Conservation (phyloP, 2,797 vertebrate species). For the Chelon labrosus region DNA sequence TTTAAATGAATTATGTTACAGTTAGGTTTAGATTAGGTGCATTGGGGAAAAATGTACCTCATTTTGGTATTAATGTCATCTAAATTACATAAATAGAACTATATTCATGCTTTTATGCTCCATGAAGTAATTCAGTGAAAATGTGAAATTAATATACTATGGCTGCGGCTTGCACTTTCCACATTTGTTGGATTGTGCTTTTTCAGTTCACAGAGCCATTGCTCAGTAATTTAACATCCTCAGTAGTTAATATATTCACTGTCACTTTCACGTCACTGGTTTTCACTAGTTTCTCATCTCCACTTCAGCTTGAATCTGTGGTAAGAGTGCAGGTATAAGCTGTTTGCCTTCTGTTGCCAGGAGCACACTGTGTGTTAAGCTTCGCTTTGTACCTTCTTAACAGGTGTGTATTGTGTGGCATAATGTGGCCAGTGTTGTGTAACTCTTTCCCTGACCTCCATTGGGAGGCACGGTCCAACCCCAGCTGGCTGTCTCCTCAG, state of each 20-base stretch:
- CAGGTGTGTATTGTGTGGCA: slow-evolving; percentile 47
- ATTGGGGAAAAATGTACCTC: neutral
- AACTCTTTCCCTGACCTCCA: slow-evolving; percentile 56
- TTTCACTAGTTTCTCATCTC: neutral
- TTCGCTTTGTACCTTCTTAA: neutral
- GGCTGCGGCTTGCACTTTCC: neutral
- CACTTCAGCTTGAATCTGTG: neutral
- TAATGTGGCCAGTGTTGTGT: slow-evolving; percentile 45
- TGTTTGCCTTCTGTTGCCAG: slow-evolving; percentile 1
- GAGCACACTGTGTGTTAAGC: slow-evolving; percentile 17
- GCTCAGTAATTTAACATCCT: neutral
- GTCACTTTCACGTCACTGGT: neutral
- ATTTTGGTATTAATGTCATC: no score
- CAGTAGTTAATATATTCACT: slow-evolving; percentile 11
- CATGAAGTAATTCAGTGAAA: neutral
- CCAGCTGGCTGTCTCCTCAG: slow-evolving; percentile 9
- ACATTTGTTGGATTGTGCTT: neutral
- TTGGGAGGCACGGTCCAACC: slow-evolving; percentile 5
- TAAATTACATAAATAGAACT: no score
- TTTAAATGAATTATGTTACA: no score
- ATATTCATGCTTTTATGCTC: neutral
- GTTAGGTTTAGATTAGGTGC: neutral
- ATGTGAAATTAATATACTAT: neutral
- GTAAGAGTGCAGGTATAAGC: neutral
- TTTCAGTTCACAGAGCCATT: neutral